phyloP scores from a whole-genome alignment of 2,113 vertebrate genomes.

The Centropus bengalensis region DNA sequence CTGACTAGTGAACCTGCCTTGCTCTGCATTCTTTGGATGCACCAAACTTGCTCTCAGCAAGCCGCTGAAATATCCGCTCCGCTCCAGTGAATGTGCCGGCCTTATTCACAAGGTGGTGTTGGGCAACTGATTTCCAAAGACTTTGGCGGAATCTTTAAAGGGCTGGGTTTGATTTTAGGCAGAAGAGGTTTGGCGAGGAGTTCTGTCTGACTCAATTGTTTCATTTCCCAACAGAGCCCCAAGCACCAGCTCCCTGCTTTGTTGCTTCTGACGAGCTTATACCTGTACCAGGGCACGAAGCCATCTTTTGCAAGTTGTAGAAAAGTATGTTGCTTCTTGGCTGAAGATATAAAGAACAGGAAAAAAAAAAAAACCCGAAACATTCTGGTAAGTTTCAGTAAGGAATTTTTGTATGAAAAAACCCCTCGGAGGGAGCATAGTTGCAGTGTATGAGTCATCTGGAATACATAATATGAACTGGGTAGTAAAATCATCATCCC shows the following conservation, averaged over 20 bases:
- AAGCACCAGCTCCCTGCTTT: background rate
- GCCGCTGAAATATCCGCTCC: background rate
- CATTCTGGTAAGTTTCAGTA: background rate
- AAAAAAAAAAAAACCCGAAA: background rate
- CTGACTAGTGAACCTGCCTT: background rate
- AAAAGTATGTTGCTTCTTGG: background rate
- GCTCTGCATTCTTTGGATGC: background rate
- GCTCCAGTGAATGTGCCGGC: background rate
- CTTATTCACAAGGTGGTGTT: background rate
- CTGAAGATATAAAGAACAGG: background rate
- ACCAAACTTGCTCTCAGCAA: background rate
- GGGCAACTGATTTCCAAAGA: conserved; percentile 23
- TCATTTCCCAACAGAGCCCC: background rate
- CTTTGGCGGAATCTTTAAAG: background rate
- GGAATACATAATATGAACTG: conserved; percentile 1
- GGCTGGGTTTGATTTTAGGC: background rate
- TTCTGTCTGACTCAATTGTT: background rate
- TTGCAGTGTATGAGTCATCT: background rate
- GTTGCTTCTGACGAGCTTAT: background rate
- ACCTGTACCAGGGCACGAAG: background rate
- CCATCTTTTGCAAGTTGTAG: background rate
- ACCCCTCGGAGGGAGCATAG: background rate
- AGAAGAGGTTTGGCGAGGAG: background rate
- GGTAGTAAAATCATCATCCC: background rate
- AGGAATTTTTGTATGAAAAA: background rate